Evolutionary conservation across 2,113 vertebrate genomes (phyloP), one percentile per base, ranked within the genome.

Genomic region (Pao palembangensis): DNA sequence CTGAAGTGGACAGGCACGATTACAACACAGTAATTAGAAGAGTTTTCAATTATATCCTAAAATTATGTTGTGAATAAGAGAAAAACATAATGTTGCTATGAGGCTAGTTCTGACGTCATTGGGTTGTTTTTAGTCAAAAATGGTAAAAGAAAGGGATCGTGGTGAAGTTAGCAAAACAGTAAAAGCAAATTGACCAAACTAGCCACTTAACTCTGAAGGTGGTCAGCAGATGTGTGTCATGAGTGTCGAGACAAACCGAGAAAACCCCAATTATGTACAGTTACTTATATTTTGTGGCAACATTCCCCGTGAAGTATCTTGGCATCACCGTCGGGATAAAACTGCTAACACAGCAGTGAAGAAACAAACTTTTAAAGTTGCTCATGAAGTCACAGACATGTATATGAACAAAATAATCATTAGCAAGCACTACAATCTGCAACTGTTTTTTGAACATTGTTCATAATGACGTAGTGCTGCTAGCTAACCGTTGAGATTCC

Each of bases 281-380:
- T 3, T 6, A 38, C 41, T 73, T 63, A 58, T 28, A 68, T 48
- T 69, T 62, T 47, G 44, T 58, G 51, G 47, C 58, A 55, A 43
- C 69, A 64, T 64, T 76, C 71, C 66, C 17, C 20, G 18, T 60
- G 47, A 68, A 67, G 58, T 55, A 42, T 19, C 25, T 18, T 67
- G 72, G 66, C 76, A 77, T 69, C 77, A 81, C 82, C 79, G 44
- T 49, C 18, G 47, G 56, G 53, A 23, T 8, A 62, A 69, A 55
- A 44, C n/a, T 51, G 64, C 47, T 58, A 31, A 5, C 21, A 43
- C 23, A n/a, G 15, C 17, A 19, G 17, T 25, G 6, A 46, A 51
- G 0, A 46, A 65, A 55, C 15, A 2, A 13, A 8, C 38, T 16
- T 13, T 5, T 0, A 50, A 31, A 18, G 23, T 28, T 3, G 28